Conservation (phyloP, 1,140 invertebrate species). For the Pentalonia nigronervosa region DNA sequence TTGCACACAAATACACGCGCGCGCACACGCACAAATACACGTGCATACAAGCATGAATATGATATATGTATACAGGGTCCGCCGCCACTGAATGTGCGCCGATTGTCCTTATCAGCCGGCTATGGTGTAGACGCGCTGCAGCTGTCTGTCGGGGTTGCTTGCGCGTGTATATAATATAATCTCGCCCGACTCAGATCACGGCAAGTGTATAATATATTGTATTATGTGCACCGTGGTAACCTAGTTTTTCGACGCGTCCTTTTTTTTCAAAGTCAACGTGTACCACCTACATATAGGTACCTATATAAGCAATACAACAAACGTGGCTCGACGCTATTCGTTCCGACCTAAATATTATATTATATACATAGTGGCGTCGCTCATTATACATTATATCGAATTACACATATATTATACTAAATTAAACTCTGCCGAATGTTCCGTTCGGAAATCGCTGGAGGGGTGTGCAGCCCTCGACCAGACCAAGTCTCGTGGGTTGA, state of each 20-base stretch:
- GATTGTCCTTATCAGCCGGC: slow-evolving; percentile 1
- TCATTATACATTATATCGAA: neutral
- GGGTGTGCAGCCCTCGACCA: neutral
- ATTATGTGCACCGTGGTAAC: neutral
- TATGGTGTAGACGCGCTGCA: neutral
- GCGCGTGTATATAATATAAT: neutral
- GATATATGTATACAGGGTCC: neutral
- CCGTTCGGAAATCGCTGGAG: neutral
- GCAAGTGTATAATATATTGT: neutral
- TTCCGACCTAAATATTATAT: neutral
- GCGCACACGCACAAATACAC: neutral
- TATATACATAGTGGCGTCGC: neutral
- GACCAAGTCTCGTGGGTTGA: no score
- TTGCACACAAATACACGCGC: neutral
- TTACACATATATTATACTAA: neutral
- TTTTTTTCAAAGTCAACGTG: neutral
- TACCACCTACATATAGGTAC: neutral
- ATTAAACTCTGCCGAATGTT: neutral
- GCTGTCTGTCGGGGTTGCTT: neutral
- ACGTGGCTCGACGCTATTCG: neutral
- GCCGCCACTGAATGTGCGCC: neutral
- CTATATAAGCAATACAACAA: neutral
- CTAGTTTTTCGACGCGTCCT: neutral
- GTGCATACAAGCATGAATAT: no score
- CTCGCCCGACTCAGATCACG: neutral